phyloP scores from a whole-genome alignment of 2,797 vertebrate species.

The Falco naumanni region DNA sequence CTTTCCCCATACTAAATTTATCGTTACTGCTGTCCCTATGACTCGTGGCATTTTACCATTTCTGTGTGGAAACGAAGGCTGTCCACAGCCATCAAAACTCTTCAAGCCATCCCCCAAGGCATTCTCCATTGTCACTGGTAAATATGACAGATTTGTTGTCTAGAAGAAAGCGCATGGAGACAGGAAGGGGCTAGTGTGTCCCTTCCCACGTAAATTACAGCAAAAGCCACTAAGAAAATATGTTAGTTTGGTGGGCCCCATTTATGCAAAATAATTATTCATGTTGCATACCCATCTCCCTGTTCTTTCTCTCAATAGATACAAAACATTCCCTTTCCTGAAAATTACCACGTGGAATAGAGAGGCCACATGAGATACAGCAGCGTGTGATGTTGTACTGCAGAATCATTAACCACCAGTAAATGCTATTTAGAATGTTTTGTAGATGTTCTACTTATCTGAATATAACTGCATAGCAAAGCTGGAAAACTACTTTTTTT shows the following conservation, averaged over 20 bases:
- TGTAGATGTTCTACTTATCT: not conserved
- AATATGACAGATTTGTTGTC: not conserved
- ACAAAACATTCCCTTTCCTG: not conserved
- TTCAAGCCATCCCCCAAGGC: not conserved
- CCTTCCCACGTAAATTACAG: not conserved
- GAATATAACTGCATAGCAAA: not conserved
- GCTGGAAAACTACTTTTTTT: not conserved
- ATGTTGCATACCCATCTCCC: accelerated
- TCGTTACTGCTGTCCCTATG: not conserved
- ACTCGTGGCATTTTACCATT: not conserved
- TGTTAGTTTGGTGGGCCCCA: not conserved
- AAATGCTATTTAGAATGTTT: not conserved
- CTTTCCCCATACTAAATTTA: not conserved
- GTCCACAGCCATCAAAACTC: not conserved
- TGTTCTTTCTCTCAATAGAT: not conserved
- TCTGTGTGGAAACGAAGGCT: not conserved
- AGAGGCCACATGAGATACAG: not conserved
- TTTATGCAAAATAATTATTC: not conserved
- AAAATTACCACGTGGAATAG: not conserved
- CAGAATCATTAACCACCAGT: not conserved
- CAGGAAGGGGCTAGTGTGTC: not conserved
- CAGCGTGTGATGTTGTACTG: not conserved
- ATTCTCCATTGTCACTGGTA: not conserved
- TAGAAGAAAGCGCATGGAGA: not conserved
- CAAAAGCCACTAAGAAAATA: not conserved